Evolutionary conservation across 2,888 invertebrate species (phyloP).

Genomic region (Melangyna quadrimaculata): DNA sequence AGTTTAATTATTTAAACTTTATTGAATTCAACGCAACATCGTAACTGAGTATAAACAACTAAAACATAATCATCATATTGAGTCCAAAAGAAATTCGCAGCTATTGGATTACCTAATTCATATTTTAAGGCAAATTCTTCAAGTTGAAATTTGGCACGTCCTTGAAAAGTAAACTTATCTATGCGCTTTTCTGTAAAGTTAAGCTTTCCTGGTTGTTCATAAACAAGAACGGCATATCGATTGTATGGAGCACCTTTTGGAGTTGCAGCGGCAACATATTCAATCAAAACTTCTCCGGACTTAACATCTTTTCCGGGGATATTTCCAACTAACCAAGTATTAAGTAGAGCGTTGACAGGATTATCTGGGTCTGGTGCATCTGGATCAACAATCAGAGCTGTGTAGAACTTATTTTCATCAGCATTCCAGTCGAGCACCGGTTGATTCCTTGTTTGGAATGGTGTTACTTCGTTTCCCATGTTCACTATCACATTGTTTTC

Average conservation of each 20-base stretch:
- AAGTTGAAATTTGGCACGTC: conserved; percentile 85
- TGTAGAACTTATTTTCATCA: neutral
- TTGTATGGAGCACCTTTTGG: conserved; percentile 88
- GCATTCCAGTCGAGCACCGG: neutral
- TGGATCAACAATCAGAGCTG: neutral
- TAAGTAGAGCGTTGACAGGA: conserved; percentile 84
- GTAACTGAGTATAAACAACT: conserved; percentile 73
- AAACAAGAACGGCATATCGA: conserved; percentile 90
- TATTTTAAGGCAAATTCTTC: conserved; percentile 87
- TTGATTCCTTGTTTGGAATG: neutral
- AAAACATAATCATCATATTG: conserved; percentile 86
- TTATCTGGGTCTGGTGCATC: neutral
- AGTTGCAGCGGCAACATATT: conserved; percentile 93
- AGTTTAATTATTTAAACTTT: too few species aligned
- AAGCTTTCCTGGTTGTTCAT: conserved; percentile 85
- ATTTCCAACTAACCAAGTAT: conserved; percentile 95
- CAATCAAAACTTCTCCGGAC: conserved; percentile 88
- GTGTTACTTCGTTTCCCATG: neutral
- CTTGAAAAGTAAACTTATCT: conserved; percentile 79
- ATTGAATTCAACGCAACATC: neutral
- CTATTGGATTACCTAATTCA: conserved; percentile 87
- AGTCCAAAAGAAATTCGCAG: conserved; percentile 90
- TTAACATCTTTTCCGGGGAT: conserved; percentile 88
- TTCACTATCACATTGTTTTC: neutral
- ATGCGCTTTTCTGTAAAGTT: conserved; percentile 82